Base-by-base conservation (phyloP, 2,888 invertebrate species). In the Sphaerophoria rueppellii region DNA sequence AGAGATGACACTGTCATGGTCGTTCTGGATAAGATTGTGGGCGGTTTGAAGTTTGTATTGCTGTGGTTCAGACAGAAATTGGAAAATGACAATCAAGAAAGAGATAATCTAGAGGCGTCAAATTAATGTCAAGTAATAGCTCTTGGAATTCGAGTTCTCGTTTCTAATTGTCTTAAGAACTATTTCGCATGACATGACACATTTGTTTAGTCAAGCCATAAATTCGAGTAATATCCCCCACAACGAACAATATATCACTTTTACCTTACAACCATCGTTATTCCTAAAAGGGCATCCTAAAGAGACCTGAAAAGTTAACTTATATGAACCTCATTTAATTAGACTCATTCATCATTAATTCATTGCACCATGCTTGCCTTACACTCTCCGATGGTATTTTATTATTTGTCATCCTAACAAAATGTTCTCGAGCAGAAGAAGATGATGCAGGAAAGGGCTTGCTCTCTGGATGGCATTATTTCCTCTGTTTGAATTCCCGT, bases 311-410 rank as follows among this genome's bases (percentile, higher is more conserved):
- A 71, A 48, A 63, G 75, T 83, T 75, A 80, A 79, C 75, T 79
- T 78, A 71, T 75, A 67, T 75, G 79, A 75, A 72, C 67, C 83
- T 71, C 57, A 83, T 79, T 83, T 72, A 83, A 83, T 83, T 80
- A 83, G 75, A 46, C 67, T 76, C 71, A 80, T 83, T 83, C 80
- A 83, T 83, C 72, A 80, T 80, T 80, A 75, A 83, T 83, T 83
- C 80, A 83, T 61, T 69, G 65, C 65, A 54, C 40, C 65, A 67
- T 43, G 24, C 12, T 57, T 32, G 16, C 3, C 9, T 11, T 54
- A 9, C 4, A 24, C 35, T 57, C 35, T 40, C 34, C 7, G 65
- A 50, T 65, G 37, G 50, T 16, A 65, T 24, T 24, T 2, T 24
- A 24, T 24, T 24, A 24, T 24, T 24, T 69, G 54, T 55, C 71